Base-by-base conservation (phyloP, 2,888 invertebrate genomes). In the Eupithecia dodoneata region DNA sequence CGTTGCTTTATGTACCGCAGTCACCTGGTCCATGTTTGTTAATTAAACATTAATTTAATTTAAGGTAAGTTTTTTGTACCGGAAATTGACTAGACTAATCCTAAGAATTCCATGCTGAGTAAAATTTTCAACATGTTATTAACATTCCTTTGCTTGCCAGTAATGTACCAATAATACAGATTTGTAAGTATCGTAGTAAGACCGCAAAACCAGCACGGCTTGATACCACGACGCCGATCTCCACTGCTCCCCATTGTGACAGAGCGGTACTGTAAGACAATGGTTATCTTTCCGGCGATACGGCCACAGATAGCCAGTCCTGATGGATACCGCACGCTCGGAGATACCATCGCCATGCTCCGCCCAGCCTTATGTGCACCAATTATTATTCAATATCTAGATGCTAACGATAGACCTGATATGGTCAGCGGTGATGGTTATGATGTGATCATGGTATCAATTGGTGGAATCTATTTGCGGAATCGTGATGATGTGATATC, bases 271-370 rank as follows among this genome's bases (percentile, higher is more conserved):
- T 72, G 87, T 90, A 91, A 92, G 90, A 92, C 92, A 92, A 92
- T 92, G 92, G 93, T 93, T 94, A 94, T 94, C 94, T 90, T 87
- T 12, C 63, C 30, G 81, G 85, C 79, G 93, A 94, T 94, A 91
- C 91, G 86, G 88, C 85, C 85, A 55, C 85, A 87, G 93, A 93
- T 93, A 93, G 87, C 84, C 83, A 85, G 84, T 84, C 52, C 93
- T 93, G 94, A 94, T 93, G 94, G 94, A 94, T 91, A 94, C 92
- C 88, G 94, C 94, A 94, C 94, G 94, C 92, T 91, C 90, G 82
- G 80, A 80, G 94, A 94, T 94, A 94, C 83, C 88, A 94, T 94
- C 94, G 89, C 84, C 70, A 93, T 92, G 93, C 76, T 59, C 80
- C 76, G 79, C 79, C 82, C 82, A 76, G 76, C 80, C 88, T 88